Conservation (phyloP, 2,797 vertebrate genomes). For the Rachycentron canadum region DNA sequence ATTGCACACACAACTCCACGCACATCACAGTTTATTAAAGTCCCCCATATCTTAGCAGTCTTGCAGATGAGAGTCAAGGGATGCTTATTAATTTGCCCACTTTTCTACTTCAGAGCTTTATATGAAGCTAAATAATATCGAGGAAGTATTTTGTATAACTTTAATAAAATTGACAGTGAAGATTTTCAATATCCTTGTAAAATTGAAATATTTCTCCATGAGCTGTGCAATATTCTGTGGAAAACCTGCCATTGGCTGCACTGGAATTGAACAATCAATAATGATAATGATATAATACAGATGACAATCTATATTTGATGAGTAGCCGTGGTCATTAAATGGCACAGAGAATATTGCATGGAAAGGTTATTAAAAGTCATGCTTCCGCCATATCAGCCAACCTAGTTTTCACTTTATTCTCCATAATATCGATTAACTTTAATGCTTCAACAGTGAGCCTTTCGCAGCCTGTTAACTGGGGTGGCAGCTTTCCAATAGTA, state of each 20-base stretch:
- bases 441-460: not conserved
- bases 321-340: constrained; percentile 15
- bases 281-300: not conserved
- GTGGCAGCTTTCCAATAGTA: not conserved
- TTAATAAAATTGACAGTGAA: not conserved
- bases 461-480: not conserved
- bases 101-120: not conserved
- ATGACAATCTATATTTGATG: constrained; percentile 31
- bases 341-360: constrained; percentile 5
- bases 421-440: not conserved
- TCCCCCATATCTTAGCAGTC: not conserved
- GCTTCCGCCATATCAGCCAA: not conserved
- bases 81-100: not conserved
- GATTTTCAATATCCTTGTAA: not conserved
- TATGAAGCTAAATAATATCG: no score
- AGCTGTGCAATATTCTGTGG: constrained; percentile 21
- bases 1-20: not conserved
- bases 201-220: not conserved
- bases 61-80: constrained; percentile 13
- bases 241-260: not conserved
- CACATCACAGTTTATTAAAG: not conserved
- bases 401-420: not conserved
- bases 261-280: constrained; percentile 35
- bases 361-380: not conserved
- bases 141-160: not conserved